phyloP scores from a whole-genome alignment of 2,888 invertebrate genomes.

The Sympetrum striolatum region DNA sequence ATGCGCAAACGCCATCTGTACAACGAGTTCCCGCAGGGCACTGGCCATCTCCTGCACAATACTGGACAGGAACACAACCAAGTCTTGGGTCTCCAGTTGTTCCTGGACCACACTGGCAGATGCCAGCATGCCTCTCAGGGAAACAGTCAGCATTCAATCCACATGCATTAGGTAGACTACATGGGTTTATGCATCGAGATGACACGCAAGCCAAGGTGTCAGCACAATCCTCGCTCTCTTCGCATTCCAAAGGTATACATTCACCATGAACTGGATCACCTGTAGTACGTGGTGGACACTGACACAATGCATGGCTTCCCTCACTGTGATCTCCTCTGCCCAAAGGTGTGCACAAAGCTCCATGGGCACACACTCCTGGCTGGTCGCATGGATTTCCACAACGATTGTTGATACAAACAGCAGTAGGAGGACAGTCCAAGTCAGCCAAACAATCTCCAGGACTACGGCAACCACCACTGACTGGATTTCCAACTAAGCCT shows the following conservation, averaged over 20 bases:
- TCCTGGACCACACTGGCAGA: slow-evolving; percentile 84
- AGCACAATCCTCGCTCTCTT: slow-evolving; percentile 78
- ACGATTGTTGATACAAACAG: slow-evolving; percentile 75
- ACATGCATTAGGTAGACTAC: slow-evolving; percentile 80
- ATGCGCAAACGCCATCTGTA: slow-evolving; percentile 79
- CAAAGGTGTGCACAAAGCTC: slow-evolving; percentile 75
- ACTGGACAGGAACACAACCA: slow-evolving; percentile 83
- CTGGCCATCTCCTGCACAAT: slow-evolving; percentile 80
- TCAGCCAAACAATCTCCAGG: slow-evolving; percentile 85
- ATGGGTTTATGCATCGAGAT: slow-evolving; percentile 82
- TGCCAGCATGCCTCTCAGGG: slow-evolving; percentile 78
- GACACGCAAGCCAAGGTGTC: slow-evolving; percentile 76
- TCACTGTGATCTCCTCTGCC: slow-evolving; percentile 54
- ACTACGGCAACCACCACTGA: slow-evolving; percentile 75
- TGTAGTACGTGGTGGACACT: slow-evolving; percentile 75
- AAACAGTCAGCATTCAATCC: slow-evolving; percentile 80
- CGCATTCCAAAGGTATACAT: slow-evolving; percentile 79
- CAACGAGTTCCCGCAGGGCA: slow-evolving; percentile 87
- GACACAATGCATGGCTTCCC: slow-evolving; percentile 73
- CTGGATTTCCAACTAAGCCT: slow-evolving; percentile 80
- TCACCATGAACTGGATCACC: slow-evolving; percentile 73
- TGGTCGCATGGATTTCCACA: slow-evolving; percentile 81
- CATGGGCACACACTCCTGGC: slow-evolving; percentile 70
- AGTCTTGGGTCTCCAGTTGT: slow-evolving; percentile 86
- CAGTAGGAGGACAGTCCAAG: slow-evolving; percentile 78